phyloP scores from a whole-genome alignment of 2,888 invertebrate genomes.

The Microctonus hyperodae region DNA sequence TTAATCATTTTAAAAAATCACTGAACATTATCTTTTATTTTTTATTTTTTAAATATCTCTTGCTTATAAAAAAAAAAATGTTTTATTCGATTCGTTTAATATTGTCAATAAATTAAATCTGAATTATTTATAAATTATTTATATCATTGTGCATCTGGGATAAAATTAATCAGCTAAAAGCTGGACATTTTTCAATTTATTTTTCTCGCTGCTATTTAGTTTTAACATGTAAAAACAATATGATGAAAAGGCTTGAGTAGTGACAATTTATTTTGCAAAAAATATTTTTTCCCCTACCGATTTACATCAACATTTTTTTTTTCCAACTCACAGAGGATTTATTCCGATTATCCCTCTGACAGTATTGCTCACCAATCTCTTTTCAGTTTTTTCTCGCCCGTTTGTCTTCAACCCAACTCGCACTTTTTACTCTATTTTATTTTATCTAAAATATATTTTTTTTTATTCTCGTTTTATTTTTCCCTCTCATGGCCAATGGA shows the following conservation, averaged over 20 bases:
- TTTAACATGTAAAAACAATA: background rate
- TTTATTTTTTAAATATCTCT: no score
- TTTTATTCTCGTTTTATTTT: background rate
- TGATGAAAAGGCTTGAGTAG: background rate
- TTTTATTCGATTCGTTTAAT: background rate
- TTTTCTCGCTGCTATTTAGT: no score
- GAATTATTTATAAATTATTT: background rate
- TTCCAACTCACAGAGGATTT: background rate
- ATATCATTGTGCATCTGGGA: background rate
- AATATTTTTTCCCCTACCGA: background rate
- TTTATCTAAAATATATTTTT: background rate
- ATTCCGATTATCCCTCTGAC: slow-evolving; percentile 1
- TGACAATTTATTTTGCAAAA: background rate
- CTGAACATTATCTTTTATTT: no score
- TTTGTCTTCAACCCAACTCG: slow-evolving; percentile 1
- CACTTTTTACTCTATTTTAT: background rate
- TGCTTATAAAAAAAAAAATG: no score
- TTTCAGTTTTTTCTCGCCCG: background rate
- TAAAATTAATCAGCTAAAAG: background rate
- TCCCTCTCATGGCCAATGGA: background rate
- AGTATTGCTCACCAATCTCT: background rate
- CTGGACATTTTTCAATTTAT: background rate
- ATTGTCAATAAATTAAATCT: background rate
- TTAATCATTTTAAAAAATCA: no score
- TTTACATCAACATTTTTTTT: slow-evolving; percentile 7